phyloP scores from a whole-genome alignment of 2,888 invertebrate species.

The Melanchra persicariae region DNA sequence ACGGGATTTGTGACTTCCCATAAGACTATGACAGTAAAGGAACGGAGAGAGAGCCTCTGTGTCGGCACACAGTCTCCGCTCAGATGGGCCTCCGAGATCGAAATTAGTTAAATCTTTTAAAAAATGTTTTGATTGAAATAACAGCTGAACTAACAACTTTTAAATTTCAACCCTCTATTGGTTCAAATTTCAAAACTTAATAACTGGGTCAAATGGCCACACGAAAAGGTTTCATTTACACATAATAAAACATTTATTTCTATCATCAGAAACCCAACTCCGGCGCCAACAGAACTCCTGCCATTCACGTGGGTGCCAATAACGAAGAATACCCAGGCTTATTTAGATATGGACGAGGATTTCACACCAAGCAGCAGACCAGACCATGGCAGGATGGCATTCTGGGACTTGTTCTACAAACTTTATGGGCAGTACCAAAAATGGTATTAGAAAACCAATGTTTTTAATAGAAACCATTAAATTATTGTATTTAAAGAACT shows the following conservation, averaged over 20 bases:
- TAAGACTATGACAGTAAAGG: too few species aligned
- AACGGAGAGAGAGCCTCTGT: too few species aligned
- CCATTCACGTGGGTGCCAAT: conserved; percentile 65
- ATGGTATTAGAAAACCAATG: conserved; percentile 14
- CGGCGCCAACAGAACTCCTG: conserved; percentile 58
- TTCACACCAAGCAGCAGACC: conserved; percentile 48
- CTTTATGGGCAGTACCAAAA: conserved; percentile 54
- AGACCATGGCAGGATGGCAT: conserved; percentile 60
- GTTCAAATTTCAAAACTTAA: too few species aligned
- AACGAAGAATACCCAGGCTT: conserved; percentile 42
- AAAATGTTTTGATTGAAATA: background rate
- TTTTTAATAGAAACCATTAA: background rate
- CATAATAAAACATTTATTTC: background rate
- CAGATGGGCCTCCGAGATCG: too few species aligned
- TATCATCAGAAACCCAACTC: conserved; percentile 62
- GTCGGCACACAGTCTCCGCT: too few species aligned
- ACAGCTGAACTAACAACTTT: background rate
- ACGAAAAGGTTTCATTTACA: background rate
- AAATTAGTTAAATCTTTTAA: background rate
- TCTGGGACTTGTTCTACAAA: conserved; percentile 69
- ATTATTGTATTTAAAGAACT: too few species aligned
- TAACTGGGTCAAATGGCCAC: background rate
- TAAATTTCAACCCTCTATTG: too few species aligned
- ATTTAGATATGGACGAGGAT: conserved; percentile 55
- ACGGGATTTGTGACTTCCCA: too few species aligned